Conservation (phyloP, 2,797 vertebrate species). For the Darevskia mixta region DNA sequence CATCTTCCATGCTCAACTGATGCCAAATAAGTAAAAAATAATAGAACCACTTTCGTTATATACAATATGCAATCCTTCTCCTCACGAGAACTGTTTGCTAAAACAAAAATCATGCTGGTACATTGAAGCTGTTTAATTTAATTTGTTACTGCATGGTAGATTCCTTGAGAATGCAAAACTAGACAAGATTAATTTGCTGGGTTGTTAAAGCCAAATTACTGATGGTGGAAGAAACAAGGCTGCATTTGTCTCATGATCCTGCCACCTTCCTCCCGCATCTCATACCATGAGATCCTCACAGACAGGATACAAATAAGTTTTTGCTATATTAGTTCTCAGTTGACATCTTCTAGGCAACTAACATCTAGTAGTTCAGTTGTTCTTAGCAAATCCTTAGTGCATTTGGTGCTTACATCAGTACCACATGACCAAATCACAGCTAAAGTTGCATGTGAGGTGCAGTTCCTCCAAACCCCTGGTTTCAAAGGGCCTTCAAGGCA, state of each 20-base stretch:
- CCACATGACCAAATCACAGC: not conserved
- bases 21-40: not conserved
- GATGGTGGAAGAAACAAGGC: constrained; percentile 47
- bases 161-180: constrained; percentile 62
- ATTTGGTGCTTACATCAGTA: not conserved
- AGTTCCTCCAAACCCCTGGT: not conserved
- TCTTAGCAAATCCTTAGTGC: not conserved
- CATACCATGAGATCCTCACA: constrained; percentile 18
- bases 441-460: not conserved
- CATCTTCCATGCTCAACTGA: no score
- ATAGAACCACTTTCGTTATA: constrained; percentile 3
- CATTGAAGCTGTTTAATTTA: constrained; percentile 57
- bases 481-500: not conserved
- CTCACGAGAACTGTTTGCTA: constrained; percentile 27
- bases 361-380: not conserved
- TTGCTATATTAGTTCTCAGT: constrained; percentile 29
- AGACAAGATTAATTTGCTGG: constrained; percentile 59
- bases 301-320: constrained; percentile 18
- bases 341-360: not conserved
- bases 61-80: constrained; percentile 38
- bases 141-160: constrained; percentile 54
- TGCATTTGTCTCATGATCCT: constrained; percentile 43
- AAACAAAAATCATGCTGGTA: constrained; percentile 48
- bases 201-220: constrained; percentile 63
- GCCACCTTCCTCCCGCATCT: not conserved